Base-by-base conservation (phyloP, 2,888 invertebrate species). In the Eupithecia abbreviata region DNA sequence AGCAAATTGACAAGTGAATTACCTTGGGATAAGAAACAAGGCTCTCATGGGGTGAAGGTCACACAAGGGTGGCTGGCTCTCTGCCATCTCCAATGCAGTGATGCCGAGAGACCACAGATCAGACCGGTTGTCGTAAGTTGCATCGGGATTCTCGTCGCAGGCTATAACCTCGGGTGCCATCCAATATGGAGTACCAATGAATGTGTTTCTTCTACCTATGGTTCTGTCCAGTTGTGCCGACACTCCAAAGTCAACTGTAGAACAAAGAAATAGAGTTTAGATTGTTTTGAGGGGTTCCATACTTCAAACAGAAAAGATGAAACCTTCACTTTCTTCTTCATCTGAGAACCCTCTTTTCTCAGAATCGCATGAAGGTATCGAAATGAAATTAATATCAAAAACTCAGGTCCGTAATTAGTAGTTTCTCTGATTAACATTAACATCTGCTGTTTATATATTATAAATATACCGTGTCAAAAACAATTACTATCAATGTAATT, bases 101-200 rank as follows among this genome's bases (percentile, higher is more conserved):
- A 99, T 99, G 87, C 99, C 98, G 83, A 98, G 95, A 71, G 98
- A 98, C 98, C 98, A 98, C 80, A 98, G 96, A 93, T 98, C 98
- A 86, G 98, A 98, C 87, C 98, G 97, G 95, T 99, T 99, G 95
- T 99, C 99, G 90, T 99, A 99, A 41, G 99, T 99, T 78, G 99
- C 99, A 91, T 99, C 99, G 71, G 99, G 99, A 95, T 99, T 99
- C 94, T 99, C 99, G 95, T 99, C 99, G 94, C 99, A 99, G 76
- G 99, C 99, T 89, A 99, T 99, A 71, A 99, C 99, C 96, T 99
- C 99, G 3, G 99, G 99, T 65, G 99, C 99, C 99, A 99, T 99
- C 98, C 98, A 98, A 91, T 98, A 98, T 10, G 98, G 98, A 30
- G 98, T 98, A 82, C 99, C 99, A 87, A 99, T 99, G 91, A 99